phyloP scores from a whole-genome alignment of 2,113 vertebrate species.

The Mustela nigripes region DNA sequence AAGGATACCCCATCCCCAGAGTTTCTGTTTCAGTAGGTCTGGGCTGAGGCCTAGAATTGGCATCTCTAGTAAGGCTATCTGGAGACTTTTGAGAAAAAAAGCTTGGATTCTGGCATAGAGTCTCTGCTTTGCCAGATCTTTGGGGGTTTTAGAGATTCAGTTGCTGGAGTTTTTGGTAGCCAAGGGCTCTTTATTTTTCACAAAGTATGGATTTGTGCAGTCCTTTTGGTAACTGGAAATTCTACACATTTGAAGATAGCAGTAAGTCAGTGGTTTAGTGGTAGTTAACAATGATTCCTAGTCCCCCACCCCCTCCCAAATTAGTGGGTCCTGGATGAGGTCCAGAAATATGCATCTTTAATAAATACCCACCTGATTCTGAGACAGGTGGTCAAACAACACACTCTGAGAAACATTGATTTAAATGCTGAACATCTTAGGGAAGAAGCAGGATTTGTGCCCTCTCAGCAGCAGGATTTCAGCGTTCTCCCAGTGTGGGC shows the following conservation, averaged over 20 bases:
- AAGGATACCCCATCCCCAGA: too few species aligned
- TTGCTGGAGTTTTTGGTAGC: neutral
- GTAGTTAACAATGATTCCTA: neutral
- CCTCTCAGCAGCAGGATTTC: neutral
- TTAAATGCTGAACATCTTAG: neutral
- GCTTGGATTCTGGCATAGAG: neutral
- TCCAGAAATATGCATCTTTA: slow-evolving; percentile 37
- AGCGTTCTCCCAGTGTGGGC: rapidly evolving
- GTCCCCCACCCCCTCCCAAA: rapidly evolving
- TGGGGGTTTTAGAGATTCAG: neutral
- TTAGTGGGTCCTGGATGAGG: neutral
- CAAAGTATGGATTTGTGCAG: neutral
- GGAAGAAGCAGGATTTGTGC: neutral
- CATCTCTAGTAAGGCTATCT: neutral
- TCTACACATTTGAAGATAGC: neutral
- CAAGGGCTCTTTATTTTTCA: neutral
- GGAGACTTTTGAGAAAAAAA: neutral
- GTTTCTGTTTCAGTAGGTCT: neutral
- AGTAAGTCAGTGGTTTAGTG: neutral
- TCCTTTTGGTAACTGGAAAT: slow-evolving; percentile 52
- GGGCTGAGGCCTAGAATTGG: neutral
- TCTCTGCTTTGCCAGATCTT: neutral
- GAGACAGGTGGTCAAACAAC: neutral
- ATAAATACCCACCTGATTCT: slow-evolving; percentile 44
- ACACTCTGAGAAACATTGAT: neutral